A percentile compares a stretch with the other conserved stretches of the same genome.
Conservation (phyloP, 1,140 invertebrate genomes). For the Augochlora pura region DNA sequence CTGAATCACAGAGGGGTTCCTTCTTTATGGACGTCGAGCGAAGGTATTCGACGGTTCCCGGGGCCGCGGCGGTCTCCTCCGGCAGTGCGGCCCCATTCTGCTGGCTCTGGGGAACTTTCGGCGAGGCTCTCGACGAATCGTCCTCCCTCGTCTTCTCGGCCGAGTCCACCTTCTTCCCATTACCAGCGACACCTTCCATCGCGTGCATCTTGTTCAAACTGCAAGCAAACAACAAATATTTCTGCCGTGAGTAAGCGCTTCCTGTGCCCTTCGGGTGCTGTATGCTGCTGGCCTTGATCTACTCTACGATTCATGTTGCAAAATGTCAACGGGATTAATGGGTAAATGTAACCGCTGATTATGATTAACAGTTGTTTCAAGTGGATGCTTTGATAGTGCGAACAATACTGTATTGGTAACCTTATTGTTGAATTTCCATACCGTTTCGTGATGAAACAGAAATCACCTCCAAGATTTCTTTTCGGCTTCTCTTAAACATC, state of each 20-base stretch:
- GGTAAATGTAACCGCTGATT: not conserved
- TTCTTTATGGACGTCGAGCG: constrained; percentile 63
- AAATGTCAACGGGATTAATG: not conserved
- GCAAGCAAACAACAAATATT: constrained; percentile 48
- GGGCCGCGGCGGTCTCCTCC: constrained; percentile 72
- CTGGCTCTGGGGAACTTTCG: constrained; percentile 75
- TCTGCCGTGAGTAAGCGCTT: constrained; percentile 12
- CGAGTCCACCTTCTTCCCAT: constrained; percentile 69
- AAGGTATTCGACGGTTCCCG: constrained; percentile 43
- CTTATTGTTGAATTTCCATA: no score
- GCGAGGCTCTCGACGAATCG: constrained; percentile 65
- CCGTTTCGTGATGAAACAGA: no score
- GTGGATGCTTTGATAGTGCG: not conserved
- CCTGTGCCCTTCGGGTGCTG: not conserved
- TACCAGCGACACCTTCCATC: constrained; percentile 71
- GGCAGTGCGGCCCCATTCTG: constrained; percentile 77
- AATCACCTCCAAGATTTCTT: no score
- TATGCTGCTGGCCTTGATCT: not conserved
- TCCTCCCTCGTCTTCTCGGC: constrained; percentile 69
- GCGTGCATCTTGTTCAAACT: constrained; percentile 78
- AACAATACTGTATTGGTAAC: no score
- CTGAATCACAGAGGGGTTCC: constrained; percentile 56
- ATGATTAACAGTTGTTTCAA: not conserved
- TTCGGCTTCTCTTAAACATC: no score
- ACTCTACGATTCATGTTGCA: not conserved